These are phyloP conservation scores for Hoplodrina ambigua DNA, from an alignment of 2,888 invertebrate genomes.

Conservation along the genomic window DNA sequence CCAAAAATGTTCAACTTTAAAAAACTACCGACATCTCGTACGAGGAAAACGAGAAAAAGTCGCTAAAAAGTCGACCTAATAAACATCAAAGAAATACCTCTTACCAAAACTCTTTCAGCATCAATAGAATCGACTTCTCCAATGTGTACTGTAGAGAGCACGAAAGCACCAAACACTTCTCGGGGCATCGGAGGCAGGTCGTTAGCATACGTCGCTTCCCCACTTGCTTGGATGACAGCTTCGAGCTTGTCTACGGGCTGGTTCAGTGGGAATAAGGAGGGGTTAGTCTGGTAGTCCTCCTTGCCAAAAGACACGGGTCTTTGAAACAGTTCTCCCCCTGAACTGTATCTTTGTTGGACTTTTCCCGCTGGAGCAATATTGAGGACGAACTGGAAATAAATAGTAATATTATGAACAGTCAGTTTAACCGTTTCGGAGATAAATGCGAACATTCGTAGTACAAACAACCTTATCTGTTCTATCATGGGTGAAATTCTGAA, in stretches of 20 bases:
- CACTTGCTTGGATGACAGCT: conserved; percentile 90
- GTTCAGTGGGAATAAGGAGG: conserved; percentile 92
- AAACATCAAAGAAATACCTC: conserved; percentile 30
- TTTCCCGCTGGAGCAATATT: conserved; percentile 84
- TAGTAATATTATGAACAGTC: too few species aligned
- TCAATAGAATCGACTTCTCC: conserved; percentile 91
- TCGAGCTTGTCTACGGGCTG: conserved; percentile 93
- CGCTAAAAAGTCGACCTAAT: too few species aligned
- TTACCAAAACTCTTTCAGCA: conserved; percentile 91
- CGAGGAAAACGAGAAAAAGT: too few species aligned
- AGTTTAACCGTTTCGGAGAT: too few species aligned
- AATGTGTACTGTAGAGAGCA: conserved; percentile 89
- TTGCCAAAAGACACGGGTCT: conserved; percentile 91
- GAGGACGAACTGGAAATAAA: conserved; percentile 87
- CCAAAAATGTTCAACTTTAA: too few species aligned
- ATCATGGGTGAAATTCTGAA: too few species aligned
- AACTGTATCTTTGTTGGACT: conserved; percentile 80
- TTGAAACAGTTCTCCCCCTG: conserved; percentile 87
- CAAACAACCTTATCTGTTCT: too few species aligned
- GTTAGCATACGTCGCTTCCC: conserved; percentile 92
- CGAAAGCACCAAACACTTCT: conserved; percentile 93
- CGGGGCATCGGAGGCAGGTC: conserved; percentile 90
- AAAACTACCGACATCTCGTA: too few species aligned
- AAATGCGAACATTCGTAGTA: too few species aligned
- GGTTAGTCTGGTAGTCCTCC: conserved; percentile 91